These are phyloP conservation scores for Lytechinus pictus DNA, from an alignment of 35 echinoderm and acorn worm genomes.

Conservation along the genomic window DNA sequence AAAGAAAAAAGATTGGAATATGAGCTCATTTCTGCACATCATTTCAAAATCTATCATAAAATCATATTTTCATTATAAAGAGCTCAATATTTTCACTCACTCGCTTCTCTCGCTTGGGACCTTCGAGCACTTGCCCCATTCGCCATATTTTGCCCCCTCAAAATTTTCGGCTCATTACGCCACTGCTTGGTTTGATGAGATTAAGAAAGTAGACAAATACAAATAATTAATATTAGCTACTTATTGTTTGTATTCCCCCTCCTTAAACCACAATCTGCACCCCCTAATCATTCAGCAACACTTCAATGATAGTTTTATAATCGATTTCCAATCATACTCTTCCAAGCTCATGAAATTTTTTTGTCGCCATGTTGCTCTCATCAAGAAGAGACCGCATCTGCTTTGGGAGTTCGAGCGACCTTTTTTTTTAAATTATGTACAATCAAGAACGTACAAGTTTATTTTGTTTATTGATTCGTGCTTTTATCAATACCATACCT, in stretches of 20 bases:
- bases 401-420: background rate
- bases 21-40: too few species aligned
- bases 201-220: too few species aligned
- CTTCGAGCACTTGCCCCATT: too few species aligned
- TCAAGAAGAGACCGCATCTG: background rate
- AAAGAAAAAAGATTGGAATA: too few species aligned
- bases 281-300: background rate
- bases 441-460: background rate
- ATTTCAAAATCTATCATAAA: too few species aligned
- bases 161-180: too few species aligned
- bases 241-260: background rate
- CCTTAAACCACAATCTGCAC: background rate
- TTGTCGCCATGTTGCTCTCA: background rate
- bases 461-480: background rate
- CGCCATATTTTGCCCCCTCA: too few species aligned
- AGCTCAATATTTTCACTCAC: too few species aligned
- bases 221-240: background rate
- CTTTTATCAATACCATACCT: background rate
- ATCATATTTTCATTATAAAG: too few species aligned
- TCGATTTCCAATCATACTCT: background rate
- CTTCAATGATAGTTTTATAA: background rate
- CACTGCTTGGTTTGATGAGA: too few species aligned
- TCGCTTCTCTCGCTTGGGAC: too few species aligned
- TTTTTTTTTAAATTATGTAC: background rate
- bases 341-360: background rate